Evolutionary conservation across 2,797 vertebrate species (phyloP).

Genomic region (Balearica regulorum): DNA sequence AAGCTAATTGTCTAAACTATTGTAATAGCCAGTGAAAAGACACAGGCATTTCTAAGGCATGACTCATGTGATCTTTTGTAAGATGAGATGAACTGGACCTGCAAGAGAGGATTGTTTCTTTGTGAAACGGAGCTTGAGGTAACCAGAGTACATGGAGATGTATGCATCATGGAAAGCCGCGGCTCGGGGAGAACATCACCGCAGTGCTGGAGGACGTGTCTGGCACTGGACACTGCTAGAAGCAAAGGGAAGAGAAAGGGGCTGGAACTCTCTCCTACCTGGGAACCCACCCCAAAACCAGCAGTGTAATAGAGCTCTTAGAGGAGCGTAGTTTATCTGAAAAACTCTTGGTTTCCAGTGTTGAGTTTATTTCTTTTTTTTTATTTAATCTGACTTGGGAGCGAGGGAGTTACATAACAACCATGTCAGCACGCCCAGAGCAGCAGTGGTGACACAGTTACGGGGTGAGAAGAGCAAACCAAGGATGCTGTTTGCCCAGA

Average conservation of each 20-base stretch:
- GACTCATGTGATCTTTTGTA: not conserved
- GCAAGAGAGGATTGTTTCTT: not conserved
- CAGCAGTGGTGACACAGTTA: not conserved
- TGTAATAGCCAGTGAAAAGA: not conserved
- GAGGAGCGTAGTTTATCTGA: not conserved
- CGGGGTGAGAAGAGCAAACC: not conserved
- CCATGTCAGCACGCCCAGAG: not conserved
- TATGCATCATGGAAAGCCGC: not conserved
- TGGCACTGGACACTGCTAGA: not conserved
- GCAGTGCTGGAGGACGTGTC: rapidly evolving
- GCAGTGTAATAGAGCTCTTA: rapidly evolving
- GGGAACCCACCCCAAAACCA: not conserved
- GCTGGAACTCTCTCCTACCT: not conserved
- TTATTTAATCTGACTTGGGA: not conserved
- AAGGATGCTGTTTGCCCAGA: not conserved
- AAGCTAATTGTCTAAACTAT: not conserved
- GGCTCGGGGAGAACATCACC: not conserved
- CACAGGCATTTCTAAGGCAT: not conserved
- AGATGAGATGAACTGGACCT: not conserved
- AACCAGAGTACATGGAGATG: not conserved
- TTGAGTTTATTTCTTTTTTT: not conserved
- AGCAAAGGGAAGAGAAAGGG: not conserved
- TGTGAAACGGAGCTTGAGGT: not conserved
- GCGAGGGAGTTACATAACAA: not conserved
- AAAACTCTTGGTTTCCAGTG: not conserved